phyloP scores from a whole-genome alignment of 2,888 invertebrate genomes.

The Lottia scabra region DNA sequence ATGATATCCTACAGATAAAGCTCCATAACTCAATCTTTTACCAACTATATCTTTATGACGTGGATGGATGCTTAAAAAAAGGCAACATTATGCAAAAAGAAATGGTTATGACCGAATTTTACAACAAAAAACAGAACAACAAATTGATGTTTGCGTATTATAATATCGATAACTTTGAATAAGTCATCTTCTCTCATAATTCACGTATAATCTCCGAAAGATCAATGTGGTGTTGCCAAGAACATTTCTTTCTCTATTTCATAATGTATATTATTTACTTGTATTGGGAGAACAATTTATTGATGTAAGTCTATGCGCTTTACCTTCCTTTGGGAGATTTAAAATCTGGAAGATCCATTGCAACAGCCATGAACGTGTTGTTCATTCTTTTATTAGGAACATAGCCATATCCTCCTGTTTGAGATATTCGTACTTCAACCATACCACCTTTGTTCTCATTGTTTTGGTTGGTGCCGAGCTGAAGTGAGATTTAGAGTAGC shows the following conservation, averaged over 20 bases:
- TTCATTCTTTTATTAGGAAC: constrained; percentile 30
- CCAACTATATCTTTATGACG: constrained; percentile 38
- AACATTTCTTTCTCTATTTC: too few species aligned
- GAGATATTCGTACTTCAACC: constrained; percentile 40
- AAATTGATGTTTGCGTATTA: too few species aligned
- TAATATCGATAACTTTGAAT: too few species aligned
- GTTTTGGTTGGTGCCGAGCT: constrained; percentile 5
- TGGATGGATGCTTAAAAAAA: constrained; percentile 34
- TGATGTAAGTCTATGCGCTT: not conserved
- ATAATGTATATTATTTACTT: too few species aligned
- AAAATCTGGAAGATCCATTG: constrained; percentile 34
- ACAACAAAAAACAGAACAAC: not conserved
- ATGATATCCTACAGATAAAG: constrained; percentile 37
- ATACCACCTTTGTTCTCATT: constrained; percentile 16
- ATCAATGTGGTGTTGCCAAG: too few species aligned
- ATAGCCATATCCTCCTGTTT: constrained; percentile 37
- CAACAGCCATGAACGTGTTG: constrained; percentile 39
- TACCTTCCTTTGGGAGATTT: constrained; percentile 23
- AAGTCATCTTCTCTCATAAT: too few species aligned
- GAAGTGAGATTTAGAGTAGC: too few species aligned
- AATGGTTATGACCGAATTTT: too few species aligned
- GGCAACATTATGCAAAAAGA: not conserved
- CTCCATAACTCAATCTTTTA: constrained; percentile 35
- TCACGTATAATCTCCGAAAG: too few species aligned
- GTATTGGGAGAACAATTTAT: too few species aligned